These are phyloP conservation scores for Sesia apiformis DNA, from an alignment of 2,888 invertebrate genomes.

Conservation along the genomic window DNA sequence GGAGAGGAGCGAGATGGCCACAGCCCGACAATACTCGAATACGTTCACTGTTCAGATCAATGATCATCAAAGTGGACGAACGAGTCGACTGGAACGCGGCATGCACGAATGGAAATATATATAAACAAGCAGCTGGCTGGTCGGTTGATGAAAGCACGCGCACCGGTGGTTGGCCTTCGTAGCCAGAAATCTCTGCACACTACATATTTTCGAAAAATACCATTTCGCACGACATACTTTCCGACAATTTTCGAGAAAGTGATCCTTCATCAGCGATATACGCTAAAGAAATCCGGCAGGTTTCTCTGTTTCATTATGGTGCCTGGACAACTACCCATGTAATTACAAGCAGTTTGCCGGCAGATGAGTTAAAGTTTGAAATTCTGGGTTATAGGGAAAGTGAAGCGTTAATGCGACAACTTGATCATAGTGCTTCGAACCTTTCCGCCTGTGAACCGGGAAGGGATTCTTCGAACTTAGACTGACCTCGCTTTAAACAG, in stretches of 20 bases:
- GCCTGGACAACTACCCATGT: conserved; percentile 34
- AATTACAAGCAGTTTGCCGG: conserved; percentile 60
- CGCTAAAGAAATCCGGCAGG: conserved; percentile 15
- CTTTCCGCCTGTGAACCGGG: conserved; percentile 40
- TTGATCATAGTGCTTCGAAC: conserved; percentile 57
- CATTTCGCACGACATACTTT: conserved; percentile 65
- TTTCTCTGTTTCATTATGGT: conserved; percentile 52
- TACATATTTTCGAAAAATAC: conserved; percentile 31
- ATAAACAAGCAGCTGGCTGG: conserved; percentile 33
- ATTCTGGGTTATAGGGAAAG: conserved; percentile 68
- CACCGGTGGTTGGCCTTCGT: conserved; percentile 37
- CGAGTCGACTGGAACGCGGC: conserved; percentile 30
- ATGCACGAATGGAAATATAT: conserved; percentile 25
- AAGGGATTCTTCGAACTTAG: conserved; percentile 40
- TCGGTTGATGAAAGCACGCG: conserved; percentile 39
- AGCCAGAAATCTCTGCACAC: conserved; percentile 19
- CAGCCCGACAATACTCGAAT: conserved; percentile 11
- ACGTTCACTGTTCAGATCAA: conserved; percentile 14
- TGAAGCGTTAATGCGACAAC: conserved; percentile 67
- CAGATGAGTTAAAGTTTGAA: conserved; percentile 70
- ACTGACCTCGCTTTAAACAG: conserved; percentile 33
- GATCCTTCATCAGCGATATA: conserved; percentile 61
- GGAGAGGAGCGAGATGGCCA: background rate
- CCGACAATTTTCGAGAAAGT: conserved; percentile 69
- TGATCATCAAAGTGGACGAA: conserved; percentile 31